Conservation (phyloP, 2,888 invertebrate genomes). For the Drepanosiphum platanoidis region DNA sequence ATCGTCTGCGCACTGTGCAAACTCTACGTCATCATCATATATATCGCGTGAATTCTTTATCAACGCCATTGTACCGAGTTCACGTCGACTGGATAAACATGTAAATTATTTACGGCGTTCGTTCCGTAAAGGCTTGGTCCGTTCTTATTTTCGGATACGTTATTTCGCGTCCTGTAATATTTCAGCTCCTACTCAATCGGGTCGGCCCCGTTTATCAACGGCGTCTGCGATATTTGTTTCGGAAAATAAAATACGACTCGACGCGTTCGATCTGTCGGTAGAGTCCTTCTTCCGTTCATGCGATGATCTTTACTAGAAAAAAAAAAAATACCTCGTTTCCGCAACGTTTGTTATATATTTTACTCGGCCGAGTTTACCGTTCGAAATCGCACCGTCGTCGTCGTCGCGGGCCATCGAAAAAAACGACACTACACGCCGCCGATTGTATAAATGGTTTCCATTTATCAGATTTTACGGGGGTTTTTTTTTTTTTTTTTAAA, state of each 20-base stretch:
- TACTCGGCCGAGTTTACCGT: too few relatives aligned
- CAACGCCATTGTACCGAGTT: neutral
- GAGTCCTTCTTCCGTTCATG: too few relatives aligned
- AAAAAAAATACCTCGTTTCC: too few relatives aligned
- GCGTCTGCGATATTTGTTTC: too few relatives aligned
- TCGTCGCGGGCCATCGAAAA: slow-evolving; percentile 11
- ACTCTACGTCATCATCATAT: neutral
- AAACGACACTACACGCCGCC: neutral
- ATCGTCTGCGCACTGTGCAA: neutral
- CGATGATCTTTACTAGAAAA: too few relatives aligned
- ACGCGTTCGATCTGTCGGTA: too few relatives aligned
- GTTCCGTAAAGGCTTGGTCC: neutral
- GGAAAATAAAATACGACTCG: too few relatives aligned
- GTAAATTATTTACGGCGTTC: neutral
- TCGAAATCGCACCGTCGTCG: neutral
- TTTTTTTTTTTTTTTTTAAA: slow-evolving; percentile 32
- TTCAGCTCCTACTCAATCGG: neutral
- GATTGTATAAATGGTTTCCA: neutral
- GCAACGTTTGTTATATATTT: too few relatives aligned
- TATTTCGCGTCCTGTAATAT: neutral
- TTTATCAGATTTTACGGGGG: slow-evolving; percentile 34
- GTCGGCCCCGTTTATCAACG: too few relatives aligned
- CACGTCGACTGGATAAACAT: neutral
- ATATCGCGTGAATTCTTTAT: neutral
- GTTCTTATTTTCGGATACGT: neutral